Conservation (phyloP, 2,113 vertebrate species). For the Zosterops lateralis region DNA sequence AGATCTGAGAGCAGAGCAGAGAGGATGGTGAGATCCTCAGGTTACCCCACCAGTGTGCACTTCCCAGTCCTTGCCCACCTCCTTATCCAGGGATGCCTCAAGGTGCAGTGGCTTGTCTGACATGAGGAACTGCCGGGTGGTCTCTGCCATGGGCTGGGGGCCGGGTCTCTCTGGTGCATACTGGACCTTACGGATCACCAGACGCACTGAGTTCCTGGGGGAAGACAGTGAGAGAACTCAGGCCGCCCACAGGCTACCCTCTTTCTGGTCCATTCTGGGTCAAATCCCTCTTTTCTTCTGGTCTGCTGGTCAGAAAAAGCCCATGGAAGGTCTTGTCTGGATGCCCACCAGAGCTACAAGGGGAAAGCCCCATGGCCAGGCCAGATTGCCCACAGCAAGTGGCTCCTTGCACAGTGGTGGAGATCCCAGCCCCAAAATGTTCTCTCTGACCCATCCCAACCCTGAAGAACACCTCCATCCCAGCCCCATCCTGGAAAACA, state of each 20-base stretch:
- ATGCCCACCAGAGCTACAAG: neutral
- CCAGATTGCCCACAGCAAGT: neutral
- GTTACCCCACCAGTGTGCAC: neutral
- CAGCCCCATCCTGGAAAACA: neutral
- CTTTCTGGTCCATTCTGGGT: neutral
- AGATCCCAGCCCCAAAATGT: neutral
- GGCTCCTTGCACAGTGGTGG: neutral
- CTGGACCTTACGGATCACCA: constrained; percentile 94
- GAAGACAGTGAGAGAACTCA: accelerated
- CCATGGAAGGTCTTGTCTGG: neutral
- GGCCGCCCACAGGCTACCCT: accelerated
- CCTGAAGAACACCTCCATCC: neutral
- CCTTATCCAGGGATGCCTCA: constrained; percentile 92
- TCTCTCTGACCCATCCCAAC: neutral
- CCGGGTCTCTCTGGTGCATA: constrained; percentile 90
- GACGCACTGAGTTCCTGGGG: constrained; percentile 88
- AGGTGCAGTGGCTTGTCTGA: constrained; percentile 93
- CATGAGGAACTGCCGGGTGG: constrained; percentile 95
- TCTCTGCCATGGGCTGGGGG: constrained; percentile 91
- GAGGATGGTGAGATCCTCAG: neutral
- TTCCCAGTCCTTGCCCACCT: constrained; percentile 49
- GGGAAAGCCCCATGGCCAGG: accelerated
- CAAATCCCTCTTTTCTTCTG: neutral
- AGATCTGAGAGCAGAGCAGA: constrained; percentile 77
- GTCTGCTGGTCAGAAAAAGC: neutral